A percentile compares a stretch with the other conserved stretches of the same genome.
Conservation (phyloP, 2,888 invertebrate species). For the Caenorhabditis drosophilae region DNA sequence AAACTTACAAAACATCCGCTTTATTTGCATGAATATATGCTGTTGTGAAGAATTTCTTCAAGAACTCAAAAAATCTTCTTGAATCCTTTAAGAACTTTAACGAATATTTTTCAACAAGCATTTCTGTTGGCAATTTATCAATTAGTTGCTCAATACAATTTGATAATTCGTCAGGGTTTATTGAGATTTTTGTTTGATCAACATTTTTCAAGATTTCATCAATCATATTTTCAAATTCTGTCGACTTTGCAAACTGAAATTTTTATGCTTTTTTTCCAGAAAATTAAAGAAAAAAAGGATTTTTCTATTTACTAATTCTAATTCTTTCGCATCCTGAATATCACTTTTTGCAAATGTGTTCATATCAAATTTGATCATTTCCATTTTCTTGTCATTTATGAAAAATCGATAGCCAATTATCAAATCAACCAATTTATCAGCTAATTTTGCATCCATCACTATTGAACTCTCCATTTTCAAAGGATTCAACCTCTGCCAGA, state of each 20-base stretch:
- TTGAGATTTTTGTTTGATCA: constrained; percentile 6
- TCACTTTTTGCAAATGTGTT: constrained; percentile 12
- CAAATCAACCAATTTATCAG: constrained; percentile 24
- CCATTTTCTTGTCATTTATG: constrained; percentile 29
- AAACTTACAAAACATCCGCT: constrained; percentile 10
- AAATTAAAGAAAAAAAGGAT: not conserved
- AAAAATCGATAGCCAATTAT: constrained; percentile 32
- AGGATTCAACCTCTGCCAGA: constrained; percentile 34
- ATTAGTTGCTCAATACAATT: constrained; percentile 17
- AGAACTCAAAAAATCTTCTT: constrained; percentile 24
- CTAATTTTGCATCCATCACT: constrained; percentile 19
- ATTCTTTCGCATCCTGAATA: constrained; percentile 28
- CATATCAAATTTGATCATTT: constrained; percentile 10
- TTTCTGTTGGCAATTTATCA: constrained; percentile 17
- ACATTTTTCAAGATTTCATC: constrained; percentile 11
- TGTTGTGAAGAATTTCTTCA: constrained; percentile 31
- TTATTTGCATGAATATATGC: constrained; percentile 22
- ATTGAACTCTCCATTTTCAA: constrained; percentile 20
- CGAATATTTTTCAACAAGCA: constrained; percentile 27
- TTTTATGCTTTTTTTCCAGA: not conserved
- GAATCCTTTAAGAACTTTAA: constrained; percentile 19
- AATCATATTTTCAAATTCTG: constrained; percentile 21
- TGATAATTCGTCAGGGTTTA: constrained; percentile 11
- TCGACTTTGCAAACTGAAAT: constrained; percentile 17
- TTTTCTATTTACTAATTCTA: constrained; percentile 16